phyloP scores from a whole-genome alignment of 2,888 invertebrate genomes.

The Exephanes ischioxanthus region DNA sequence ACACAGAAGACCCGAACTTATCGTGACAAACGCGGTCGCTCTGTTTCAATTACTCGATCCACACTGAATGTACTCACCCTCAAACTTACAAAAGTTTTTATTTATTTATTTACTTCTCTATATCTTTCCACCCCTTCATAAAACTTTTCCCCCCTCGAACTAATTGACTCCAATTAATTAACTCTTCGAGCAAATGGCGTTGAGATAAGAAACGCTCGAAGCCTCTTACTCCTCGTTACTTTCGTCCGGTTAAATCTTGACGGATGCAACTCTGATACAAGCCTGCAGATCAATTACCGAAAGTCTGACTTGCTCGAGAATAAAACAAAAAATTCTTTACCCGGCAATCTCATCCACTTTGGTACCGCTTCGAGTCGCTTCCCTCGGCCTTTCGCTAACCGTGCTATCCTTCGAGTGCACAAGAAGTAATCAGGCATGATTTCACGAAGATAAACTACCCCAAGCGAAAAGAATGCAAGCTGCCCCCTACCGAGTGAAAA shows the following conservation, averaged over 20 bases:
- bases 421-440: conserved; percentile 43
- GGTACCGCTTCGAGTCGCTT: not conserved
- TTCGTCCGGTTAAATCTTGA: conserved; percentile 20
- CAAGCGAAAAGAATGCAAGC: conserved; percentile 24
- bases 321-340: conserved; percentile 16
- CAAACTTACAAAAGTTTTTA: conserved; percentile 32
- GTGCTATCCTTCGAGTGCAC: not conserved
- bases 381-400: not conserved
- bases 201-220: conserved; percentile 10
- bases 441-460: conserved; percentile 42
- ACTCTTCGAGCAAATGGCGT: not conserved
- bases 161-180: conserved; percentile 49
- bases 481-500: conserved; percentile 2
- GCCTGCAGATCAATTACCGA: not conserved
- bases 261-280: conserved; percentile 4
- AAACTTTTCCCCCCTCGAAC: not conserved
- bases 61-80: not conserved
- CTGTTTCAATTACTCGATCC: conserved; percentile 52
- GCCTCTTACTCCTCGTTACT: not conserved
- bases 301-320: not conserved
- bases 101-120: not conserved
- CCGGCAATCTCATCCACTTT: conserved; percentile 20
- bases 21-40: conserved; percentile 45
- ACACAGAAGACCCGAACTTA: not conserved
- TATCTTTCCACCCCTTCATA: not conserved